Conservation (phyloP, 2,888 invertebrate species). For the Zhengitettix transpicula region DNA sequence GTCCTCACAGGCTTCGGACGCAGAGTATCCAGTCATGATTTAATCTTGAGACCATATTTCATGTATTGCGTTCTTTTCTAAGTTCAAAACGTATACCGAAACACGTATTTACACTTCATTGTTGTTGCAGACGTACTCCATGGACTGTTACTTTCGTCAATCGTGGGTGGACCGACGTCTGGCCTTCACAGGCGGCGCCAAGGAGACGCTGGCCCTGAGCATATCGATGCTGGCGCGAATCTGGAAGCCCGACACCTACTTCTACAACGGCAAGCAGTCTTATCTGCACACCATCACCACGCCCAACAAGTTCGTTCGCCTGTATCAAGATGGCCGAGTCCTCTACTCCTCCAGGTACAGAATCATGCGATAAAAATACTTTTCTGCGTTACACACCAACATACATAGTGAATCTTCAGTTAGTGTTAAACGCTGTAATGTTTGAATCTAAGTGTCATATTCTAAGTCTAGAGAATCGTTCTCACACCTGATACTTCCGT, state of each 20-base stretch:
- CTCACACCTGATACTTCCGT: too few species aligned
- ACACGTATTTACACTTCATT: not conserved
- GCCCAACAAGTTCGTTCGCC: constrained; percentile 69
- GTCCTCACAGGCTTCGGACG: too few species aligned
- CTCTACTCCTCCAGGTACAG: constrained; percentile 55
- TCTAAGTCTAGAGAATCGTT: too few species aligned
- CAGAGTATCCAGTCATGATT: too few species aligned
- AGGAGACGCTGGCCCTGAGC: constrained; percentile 54
- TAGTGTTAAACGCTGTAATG: too few species aligned
- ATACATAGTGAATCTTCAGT: too few species aligned
- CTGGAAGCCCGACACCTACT: constrained; percentile 78
- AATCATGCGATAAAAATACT: not conserved
- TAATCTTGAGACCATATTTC: too few species aligned
- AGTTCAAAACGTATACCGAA: too few species aligned
- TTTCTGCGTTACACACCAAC: too few species aligned
- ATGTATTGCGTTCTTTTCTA: too few species aligned
- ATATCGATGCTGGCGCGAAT: constrained; percentile 64
- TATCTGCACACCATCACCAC: constrained; percentile 71
- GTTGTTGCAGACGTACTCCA: constrained; percentile 52
- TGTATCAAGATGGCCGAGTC: constrained; percentile 55
- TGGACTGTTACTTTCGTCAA: constrained; percentile 79
- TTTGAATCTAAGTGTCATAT: too few species aligned
- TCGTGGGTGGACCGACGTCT: constrained; percentile 65
- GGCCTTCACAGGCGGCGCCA: constrained; percentile 42
- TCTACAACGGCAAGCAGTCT: constrained; percentile 67